A percentile compares a stretch with the other conserved stretches of the same genome.
These are phyloP conservation scores for Eurypyga helias DNA, from an alignment of 2,113 vertebrate species.

Conservation along the genomic window DNA sequence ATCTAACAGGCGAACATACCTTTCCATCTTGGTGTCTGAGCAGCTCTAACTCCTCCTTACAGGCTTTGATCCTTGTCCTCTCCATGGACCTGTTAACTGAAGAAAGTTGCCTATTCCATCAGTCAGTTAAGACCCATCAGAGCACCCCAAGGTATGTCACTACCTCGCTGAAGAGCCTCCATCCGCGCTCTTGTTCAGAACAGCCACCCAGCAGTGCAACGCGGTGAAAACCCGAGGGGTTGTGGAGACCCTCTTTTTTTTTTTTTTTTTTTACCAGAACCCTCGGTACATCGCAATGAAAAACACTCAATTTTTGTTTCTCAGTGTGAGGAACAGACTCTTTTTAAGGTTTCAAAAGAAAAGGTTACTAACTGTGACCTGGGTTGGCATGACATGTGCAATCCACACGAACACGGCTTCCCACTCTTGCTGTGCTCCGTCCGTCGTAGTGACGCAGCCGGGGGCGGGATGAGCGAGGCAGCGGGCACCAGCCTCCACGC, in stretches of 20 bases:
- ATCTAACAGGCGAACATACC: not conserved
- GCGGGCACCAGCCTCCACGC: accelerated
- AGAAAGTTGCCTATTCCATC: not conserved
- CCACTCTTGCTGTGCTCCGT: not conserved
- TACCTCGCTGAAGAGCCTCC: not conserved
- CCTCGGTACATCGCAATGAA: accelerated
- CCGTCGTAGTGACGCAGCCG: not conserved
- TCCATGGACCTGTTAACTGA: not conserved
- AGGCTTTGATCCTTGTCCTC: not conserved
- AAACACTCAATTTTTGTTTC: not conserved
- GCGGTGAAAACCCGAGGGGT: not conserved
- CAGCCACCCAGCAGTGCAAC: not conserved
- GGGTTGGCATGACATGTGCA: not conserved
- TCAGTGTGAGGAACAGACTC: accelerated
- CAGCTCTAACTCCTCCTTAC: not conserved
- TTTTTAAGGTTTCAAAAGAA: not conserved
- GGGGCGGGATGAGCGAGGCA: accelerated
- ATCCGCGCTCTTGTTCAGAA: not conserved
- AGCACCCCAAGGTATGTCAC: not conserved
- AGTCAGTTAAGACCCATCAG: not conserved
- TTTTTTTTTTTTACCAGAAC: not conserved
- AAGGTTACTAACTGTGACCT: not conserved
- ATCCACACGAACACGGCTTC: not conserved
- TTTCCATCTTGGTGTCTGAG: not conserved
- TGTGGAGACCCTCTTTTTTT: not conserved